Conservation (phyloP, 2,888 invertebrate species). For the Rhingia rostrata region DNA sequence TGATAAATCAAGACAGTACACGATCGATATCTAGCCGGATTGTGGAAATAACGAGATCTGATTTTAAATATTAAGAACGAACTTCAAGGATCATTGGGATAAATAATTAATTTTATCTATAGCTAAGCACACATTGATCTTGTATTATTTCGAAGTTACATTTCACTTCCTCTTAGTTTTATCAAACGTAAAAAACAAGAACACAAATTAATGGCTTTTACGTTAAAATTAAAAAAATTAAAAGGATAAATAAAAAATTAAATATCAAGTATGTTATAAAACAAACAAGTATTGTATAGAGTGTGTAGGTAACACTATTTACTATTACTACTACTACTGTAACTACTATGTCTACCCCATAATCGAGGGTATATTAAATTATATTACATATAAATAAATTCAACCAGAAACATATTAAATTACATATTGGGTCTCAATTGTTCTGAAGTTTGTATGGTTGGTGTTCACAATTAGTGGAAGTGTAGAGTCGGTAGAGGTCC, state of each 20-base stretch:
- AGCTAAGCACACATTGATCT: constrained; percentile 41
- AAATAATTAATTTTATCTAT: constrained; percentile 32
- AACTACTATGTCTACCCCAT: constrained; percentile 55
- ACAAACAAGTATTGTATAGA: constrained; percentile 44
- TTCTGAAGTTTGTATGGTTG: background rate
- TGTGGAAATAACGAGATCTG: background rate
- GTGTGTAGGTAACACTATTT: constrained; percentile 55
- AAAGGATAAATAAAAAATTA: constrained; percentile 27
- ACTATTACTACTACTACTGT: constrained; percentile 47
- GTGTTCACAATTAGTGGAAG: background rate
- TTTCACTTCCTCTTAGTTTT: constrained; percentile 27
- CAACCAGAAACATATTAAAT: constrained; percentile 44
- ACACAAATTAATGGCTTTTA: constrained; percentile 51
- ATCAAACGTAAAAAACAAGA: constrained; percentile 20
- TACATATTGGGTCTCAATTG: constrained; percentile 1
- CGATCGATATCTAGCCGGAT: constrained; percentile 21
- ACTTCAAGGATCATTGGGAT: constrained; percentile 12
- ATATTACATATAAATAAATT: constrained; percentile 64
- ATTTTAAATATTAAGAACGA: constrained; percentile 3
- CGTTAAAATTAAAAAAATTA: constrained; percentile 28
- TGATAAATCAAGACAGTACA: constrained; percentile 7
- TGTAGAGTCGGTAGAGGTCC: no score
- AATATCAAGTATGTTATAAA: constrained; percentile 51
- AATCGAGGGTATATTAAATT: constrained; percentile 61
- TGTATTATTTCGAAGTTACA: constrained; percentile 21